Conservation (phyloP, 2,797 vertebrate genomes). For the Chelonia mydas region DNA sequence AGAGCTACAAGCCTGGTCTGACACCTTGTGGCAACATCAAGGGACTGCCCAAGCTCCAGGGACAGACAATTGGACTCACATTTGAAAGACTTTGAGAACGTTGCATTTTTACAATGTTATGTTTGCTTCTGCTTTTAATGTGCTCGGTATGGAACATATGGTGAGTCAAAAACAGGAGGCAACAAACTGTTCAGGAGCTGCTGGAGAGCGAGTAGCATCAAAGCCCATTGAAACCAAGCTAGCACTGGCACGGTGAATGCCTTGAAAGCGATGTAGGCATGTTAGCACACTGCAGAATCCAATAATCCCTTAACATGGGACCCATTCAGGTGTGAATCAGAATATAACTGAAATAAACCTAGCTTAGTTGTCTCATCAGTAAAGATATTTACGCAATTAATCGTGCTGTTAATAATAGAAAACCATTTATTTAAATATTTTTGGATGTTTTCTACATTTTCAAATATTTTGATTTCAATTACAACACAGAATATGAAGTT, state of each 20-base stretch:
- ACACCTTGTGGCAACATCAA: constrained; percentile 50
- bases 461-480: too few species aligned
- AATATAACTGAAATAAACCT: background rate
- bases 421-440: too few species aligned
- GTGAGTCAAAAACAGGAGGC: background rate
- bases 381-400: background rate
- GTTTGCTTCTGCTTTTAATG: background rate
- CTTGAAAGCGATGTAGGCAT: too few species aligned
- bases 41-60: background rate
- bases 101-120: background rate
- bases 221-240: background rate
- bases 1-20: constrained; percentile 24
- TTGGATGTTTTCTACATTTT: too few species aligned
- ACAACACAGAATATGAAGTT: too few species aligned
- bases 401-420: too few species aligned
- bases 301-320: background rate
- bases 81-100: background rate
- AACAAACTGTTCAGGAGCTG: background rate
- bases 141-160: background rate
- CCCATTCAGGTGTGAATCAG: background rate
- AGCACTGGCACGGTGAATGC: background rate
- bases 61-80: background rate
- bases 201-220: background rate
- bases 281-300: background rate
- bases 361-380: background rate